Evolutionary conservation across 1,140 invertebrate species (phyloP).

Genomic region (Heliconius nattereri): DNA sequence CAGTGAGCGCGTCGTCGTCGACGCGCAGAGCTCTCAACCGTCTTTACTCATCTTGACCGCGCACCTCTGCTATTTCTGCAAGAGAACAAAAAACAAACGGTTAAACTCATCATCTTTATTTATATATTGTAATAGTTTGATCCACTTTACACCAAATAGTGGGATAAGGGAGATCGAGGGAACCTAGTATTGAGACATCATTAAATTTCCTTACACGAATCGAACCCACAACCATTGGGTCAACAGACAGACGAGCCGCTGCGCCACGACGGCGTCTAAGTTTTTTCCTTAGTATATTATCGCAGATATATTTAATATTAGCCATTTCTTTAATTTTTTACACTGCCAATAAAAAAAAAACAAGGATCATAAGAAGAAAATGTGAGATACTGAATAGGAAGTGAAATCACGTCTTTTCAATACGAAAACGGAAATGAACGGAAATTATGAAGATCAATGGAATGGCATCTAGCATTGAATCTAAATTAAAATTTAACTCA

Average conservation of each 20-base stretch:
- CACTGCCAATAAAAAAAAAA: no score
- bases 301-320: no score
- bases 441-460: background rate
- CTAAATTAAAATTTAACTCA: conserved; percentile 3
- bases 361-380: background rate
- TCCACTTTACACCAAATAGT: no score
- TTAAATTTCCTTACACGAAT: no score
- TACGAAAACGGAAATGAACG: background rate
- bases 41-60: conserved; percentile 59
- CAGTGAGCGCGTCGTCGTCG: conserved; percentile 48
- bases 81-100: background rate
- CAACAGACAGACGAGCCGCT: no score
- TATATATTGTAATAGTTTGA: no score
- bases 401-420: background rate
- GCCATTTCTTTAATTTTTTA: no score
- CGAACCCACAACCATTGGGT: no score
- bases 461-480: background rate
- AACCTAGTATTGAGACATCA: no score
- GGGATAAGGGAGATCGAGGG: no score
- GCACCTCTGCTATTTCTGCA: conserved; percentile 40
- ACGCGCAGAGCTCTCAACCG: conserved; percentile 67
- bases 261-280: no score
- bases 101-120: background rate
- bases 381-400: background rate
- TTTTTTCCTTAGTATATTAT: no score